These are phyloP conservation scores for Parthenolecanium corni DNA, from an alignment of 2,888 invertebrate genomes.

Conservation along the genomic window DNA sequence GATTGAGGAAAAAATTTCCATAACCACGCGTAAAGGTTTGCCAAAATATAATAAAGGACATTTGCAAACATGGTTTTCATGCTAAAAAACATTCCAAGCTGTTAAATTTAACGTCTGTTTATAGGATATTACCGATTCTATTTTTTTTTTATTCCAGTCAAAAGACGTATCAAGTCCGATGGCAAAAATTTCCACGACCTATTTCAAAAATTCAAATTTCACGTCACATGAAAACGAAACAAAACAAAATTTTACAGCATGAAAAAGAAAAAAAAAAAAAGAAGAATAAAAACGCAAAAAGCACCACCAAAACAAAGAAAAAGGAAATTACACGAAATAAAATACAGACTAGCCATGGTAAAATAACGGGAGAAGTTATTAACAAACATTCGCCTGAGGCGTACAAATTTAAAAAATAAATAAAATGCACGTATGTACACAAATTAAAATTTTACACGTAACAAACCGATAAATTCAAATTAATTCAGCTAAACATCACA, in stretches of 20 bases:
- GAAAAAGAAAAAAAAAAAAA: neutral
- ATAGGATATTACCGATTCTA: too few species aligned
- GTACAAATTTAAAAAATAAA: neutral
- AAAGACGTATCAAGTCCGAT: neutral
- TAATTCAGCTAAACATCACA: conserved; percentile 28
- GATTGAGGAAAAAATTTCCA: neutral
- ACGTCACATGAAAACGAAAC: neutral
- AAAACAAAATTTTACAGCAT: neutral
- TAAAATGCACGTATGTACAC: neutral
- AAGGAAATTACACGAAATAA: conserved; percentile 1
- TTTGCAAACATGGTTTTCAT: neutral
- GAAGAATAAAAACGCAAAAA: neutral
- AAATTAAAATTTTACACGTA: conserved; percentile 18
- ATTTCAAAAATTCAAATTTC: neutral
- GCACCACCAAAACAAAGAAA: neutral
- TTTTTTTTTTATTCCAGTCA: too few species aligned
- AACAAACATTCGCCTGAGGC: neutral
- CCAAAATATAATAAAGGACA: neutral
- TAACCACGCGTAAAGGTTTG: too few species aligned
- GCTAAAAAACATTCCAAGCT: too few species aligned
- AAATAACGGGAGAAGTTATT: neutral
- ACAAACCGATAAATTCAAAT: conserved; percentile 26
- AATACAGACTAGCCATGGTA: conserved; percentile 19
- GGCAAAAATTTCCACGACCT: neutral
- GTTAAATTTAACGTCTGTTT: too few species aligned